phyloP scores from a whole-genome alignment of 2,888 invertebrate species.

The Drosophila diplacantha region DNA sequence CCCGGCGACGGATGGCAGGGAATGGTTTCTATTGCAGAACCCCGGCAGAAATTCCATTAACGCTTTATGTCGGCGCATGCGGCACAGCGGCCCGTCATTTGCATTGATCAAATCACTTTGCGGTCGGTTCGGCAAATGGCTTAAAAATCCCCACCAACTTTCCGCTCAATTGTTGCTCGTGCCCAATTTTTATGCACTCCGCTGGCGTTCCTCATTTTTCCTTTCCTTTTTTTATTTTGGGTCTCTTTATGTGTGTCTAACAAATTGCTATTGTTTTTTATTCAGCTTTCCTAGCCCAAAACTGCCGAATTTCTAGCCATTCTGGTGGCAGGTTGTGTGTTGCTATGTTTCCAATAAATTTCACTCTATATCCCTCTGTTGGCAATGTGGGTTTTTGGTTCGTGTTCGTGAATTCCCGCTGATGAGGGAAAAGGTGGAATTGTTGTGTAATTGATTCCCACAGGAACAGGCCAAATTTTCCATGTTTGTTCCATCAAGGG shows the following conservation, averaged over 20 bases:
- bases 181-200: constrained; percentile 41
- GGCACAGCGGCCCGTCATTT: constrained; percentile 50
- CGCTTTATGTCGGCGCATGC: constrained; percentile 36
- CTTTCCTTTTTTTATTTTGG: not conserved
- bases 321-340: constrained; percentile 9
- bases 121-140: constrained; percentile 61
- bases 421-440: constrained; percentile 6
- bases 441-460: constrained; percentile 18
- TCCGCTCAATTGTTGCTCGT: constrained; percentile 52
- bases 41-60: constrained; percentile 37
- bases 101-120: constrained; percentile 73
- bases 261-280: constrained; percentile 41
- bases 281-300: not conserved
- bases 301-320: constrained; percentile 14
- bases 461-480: not conserved
- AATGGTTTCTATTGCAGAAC: constrained; percentile 16
- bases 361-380: constrained; percentile 7
- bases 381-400: constrained; percentile 14
- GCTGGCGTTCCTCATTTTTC: constrained; percentile 1
- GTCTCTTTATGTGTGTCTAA: constrained; percentile 18
- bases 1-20: not conserved
- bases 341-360: constrained; percentile 41
- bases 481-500: not conserved
- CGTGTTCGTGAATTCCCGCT: constrained; percentile 4
- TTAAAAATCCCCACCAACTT: constrained; percentile 51